Evolutionary conservation across 2,797 vertebrate genomes (phyloP).

Genomic region (Anas flavirostris): DNA sequence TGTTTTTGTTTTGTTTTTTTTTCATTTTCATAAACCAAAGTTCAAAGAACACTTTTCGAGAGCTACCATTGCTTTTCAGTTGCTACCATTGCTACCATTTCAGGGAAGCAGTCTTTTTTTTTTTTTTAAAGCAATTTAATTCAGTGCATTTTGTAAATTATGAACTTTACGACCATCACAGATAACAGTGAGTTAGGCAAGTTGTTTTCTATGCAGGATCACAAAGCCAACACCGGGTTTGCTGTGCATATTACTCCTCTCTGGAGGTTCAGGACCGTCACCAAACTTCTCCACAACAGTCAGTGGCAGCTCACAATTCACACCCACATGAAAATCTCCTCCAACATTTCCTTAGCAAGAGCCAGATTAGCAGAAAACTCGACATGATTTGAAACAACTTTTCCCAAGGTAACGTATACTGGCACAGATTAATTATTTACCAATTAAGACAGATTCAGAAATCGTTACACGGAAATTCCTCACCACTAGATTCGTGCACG

Average conservation of each 20-base stretch:
- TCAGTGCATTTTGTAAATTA: neutral
- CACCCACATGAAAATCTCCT: neutral
- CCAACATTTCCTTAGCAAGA: neutral
- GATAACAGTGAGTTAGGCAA: slow-evolving; percentile 27
- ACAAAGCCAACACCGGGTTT: slow-evolving; percentile 46
- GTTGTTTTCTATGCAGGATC: slow-evolving; percentile 1
- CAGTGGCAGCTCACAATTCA: slow-evolving; percentile 21
- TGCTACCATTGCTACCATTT: neutral
- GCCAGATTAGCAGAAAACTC: slow-evolving; percentile 23
- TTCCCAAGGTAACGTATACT: neutral
- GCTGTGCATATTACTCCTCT: slow-evolving; percentile 35
- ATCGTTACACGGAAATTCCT: neutral
- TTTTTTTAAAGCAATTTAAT: neutral
- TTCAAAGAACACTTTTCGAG: neutral
- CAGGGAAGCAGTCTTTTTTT: neutral
- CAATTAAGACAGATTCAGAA: neutral
- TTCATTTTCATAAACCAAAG: neutral
- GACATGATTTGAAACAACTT: slow-evolving; percentile 23
- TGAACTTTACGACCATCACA: neutral
- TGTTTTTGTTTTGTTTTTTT: too few species aligned
- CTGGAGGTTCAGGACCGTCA: slow-evolving; percentile 31
- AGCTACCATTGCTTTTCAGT: neutral
- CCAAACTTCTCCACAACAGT: slow-evolving; percentile 48
- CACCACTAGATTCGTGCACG: neutral
- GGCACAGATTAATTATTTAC: slow-evolving; percentile 36